Evolutionary conservation across 2,888 invertebrate genomes (phyloP).

Genomic region (Dryococelus australis): DNA sequence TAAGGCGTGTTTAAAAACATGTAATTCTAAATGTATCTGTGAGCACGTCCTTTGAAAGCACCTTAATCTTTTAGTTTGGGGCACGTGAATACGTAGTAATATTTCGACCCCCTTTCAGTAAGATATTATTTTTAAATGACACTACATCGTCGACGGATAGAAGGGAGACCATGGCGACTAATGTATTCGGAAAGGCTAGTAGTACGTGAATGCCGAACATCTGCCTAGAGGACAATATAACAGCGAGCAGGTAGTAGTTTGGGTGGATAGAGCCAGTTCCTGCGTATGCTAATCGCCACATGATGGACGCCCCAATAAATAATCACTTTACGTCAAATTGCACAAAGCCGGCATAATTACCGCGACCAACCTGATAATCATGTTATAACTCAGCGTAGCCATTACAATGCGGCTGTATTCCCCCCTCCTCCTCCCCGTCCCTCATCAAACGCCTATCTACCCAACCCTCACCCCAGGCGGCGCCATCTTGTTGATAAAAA

Average conservation of each 20-base stretch:
- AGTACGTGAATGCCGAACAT: not conserved
- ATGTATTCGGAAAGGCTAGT: too few relatives aligned
- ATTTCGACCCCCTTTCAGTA: too few relatives aligned
- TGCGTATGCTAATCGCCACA: conserved; percentile 36
- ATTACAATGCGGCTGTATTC: not conserved
- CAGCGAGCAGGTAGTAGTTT: not conserved
- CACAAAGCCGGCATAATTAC: conserved; percentile 42
- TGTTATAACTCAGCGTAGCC: conserved; percentile 18
- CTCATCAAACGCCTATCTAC: not conserved
- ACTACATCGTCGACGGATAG: too few relatives aligned
- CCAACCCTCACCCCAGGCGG: not conserved
- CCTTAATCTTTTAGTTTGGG: too few relatives aligned
- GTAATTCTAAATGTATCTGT: too few relatives aligned
- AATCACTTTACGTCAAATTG: conserved; percentile 44
- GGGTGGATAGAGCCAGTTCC: not conserved
- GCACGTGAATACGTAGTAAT: too few relatives aligned
- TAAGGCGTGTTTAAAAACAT: too few relatives aligned
- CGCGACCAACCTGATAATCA: conserved; percentile 31
- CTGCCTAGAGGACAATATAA: not conserved
- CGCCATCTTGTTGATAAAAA: conserved; percentile 22
- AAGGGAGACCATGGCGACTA: too few relatives aligned
- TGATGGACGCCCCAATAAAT: conserved; percentile 44
- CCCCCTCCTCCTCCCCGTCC: conserved; percentile 13
- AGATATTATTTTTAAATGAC: too few relatives aligned
- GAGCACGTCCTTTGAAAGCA: too few relatives aligned